phyloP scores from a whole-genome alignment of 1,140 invertebrate species.

The Charaxes varanes region DNA sequence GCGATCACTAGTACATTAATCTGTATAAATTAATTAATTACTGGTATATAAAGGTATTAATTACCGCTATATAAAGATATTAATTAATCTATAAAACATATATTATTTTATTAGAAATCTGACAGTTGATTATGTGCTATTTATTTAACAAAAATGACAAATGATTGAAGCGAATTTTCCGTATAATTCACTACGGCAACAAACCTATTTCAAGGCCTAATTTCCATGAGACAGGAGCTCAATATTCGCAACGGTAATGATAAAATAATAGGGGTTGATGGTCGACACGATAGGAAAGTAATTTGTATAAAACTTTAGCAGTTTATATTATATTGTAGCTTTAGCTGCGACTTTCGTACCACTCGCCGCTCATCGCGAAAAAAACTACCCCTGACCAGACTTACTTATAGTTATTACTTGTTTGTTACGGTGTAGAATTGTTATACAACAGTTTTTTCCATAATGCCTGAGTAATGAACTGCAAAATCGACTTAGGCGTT shows the following conservation, averaged over 20 bases:
- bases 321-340: conserved; percentile 35
- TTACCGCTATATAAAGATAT: too few species aligned
- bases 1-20: too few species aligned
- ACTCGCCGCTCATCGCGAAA: conserved; percentile 49
- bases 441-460: conserved; percentile 36
- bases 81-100: too few species aligned
- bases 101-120: too few species aligned
- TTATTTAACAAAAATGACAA: too few species aligned
- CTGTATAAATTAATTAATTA: too few species aligned
- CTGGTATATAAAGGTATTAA: too few species aligned
- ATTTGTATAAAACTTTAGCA: conserved; percentile 67
- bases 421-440: conserved; percentile 32
- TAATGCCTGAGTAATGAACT: conserved; percentile 27
- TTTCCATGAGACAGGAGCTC: conserved; percentile 40
- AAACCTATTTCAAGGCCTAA: too few species aligned
- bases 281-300: conserved; percentile 68
- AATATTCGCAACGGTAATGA: conserved; percentile 63
- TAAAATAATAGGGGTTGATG: conserved; percentile 68
- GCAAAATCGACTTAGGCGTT: conserved; percentile 1
- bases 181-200: too few species aligned
- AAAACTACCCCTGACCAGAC: conserved; percentile 63
- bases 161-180: too few species aligned
- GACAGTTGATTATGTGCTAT: too few species aligned
- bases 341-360: conserved; percentile 48
- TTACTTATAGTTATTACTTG: conserved; percentile 36